Base-by-base conservation (phyloP, 2,113 vertebrate genomes). In the Channa maculata region DNA sequence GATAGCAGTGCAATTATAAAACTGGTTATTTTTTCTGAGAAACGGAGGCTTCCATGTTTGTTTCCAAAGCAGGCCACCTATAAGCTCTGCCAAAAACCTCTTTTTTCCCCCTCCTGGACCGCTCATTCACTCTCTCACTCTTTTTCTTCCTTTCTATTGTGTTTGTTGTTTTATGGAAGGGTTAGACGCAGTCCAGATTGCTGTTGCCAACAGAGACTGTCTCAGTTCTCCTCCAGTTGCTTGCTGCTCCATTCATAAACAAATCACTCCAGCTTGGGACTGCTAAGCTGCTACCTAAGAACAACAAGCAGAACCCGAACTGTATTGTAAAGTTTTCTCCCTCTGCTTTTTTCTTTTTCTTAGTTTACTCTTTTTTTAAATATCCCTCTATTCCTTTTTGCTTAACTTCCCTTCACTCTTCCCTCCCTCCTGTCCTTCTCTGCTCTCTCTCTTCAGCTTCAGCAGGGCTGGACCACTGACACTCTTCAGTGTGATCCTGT, bases 131-230 rank as follows among this genome's bases (percentile, higher is more conserved):
- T 79, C 82, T 67, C 71, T 86, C 83, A 14, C 79, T 84, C 78
- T 73, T 75, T 76, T 77, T 82, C 65, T 63, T 75, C 60, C 80
- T 80, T 89, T 77, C 69, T 80, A 81, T 85, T 89, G 82, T 88
- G 87, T 89, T 92, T 90, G 81, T 88, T 92, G 86, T 89, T 91
- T 89, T 86, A 77, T 85, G 65, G 71, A 79, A 76, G 77, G 79
- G 76, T 80, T 88, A 83, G 89, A 91, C 77, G 86, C 70, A 53
- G 85, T 89, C 92, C 88, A 89, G 88, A 89, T 88, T 84, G 72
- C 88, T 66, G 91, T 88, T 93, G 91, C 92, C 86, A 91, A 51
- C 71, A 78, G 89, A 79, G 89, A 93, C 89, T 50, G 88, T 90
- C 86, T 86, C 86, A 82, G 79, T 83, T 89, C 88, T 90, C 91